phyloP scores from a whole-genome alignment of 2,113 vertebrate genomes.

The Pollimyrus isidori region DNA sequence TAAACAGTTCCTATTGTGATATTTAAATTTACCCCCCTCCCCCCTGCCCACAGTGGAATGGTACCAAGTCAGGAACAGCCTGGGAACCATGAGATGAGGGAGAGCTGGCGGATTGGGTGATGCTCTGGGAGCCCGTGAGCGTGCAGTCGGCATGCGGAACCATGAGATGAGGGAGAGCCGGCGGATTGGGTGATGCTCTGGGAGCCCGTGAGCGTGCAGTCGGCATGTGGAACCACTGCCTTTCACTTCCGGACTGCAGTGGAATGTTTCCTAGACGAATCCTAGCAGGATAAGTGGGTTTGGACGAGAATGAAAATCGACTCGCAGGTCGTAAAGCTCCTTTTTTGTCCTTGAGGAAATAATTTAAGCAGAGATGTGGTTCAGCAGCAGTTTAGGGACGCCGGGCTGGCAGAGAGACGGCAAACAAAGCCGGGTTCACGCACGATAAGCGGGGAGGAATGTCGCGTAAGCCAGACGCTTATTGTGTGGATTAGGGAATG shows the following conservation, averaged over 20 bases:
- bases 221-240: background rate
- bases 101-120: background rate
- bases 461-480: background rate
- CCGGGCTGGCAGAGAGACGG: background rate
- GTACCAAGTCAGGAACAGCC: background rate
- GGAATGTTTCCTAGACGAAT: background rate
- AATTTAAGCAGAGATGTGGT: background rate
- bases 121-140: background rate
- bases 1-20: background rate
- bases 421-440: background rate
- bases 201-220: background rate
- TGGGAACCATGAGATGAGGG: background rate
- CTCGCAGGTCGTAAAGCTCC: background rate
- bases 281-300: background rate
- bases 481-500: conserved; percentile 4
- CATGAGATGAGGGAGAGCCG: background rate
- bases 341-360: background rate
- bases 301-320: background rate
- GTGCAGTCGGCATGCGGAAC: background rate
- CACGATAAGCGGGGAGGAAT: background rate
- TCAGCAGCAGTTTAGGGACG: background rate
- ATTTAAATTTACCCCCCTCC: background rate
- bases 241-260: background rate
- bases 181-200: background rate
- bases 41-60: background rate